Evolutionary conservation across 2,888 invertebrate genomes (phyloP).

Genomic region (Nipponacmea schrenckii): DNA sequence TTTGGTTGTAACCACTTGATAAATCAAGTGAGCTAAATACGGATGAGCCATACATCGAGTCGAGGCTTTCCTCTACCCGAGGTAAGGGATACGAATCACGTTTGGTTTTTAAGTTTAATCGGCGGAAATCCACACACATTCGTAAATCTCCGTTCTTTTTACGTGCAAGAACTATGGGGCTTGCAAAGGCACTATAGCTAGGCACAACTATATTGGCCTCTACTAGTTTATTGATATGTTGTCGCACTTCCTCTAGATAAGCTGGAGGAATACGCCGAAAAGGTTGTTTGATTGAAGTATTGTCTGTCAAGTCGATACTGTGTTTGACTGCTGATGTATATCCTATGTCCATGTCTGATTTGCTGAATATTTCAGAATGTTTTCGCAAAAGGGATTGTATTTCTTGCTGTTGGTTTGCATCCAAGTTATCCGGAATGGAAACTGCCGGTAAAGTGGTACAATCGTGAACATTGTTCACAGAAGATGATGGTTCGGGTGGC

Average conservation of each 20-base stretch:
- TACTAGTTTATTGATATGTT: constrained; percentile 24
- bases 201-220: constrained; percentile 26
- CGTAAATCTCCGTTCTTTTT: not conserved
- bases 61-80: constrained; percentile 20
- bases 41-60: constrained; percentile 12
- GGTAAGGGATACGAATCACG: not conserved
- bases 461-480: not conserved
- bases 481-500: not conserved
- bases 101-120: not conserved
- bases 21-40: constrained; percentile 18
- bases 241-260: constrained; percentile 15
- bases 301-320: constrained; percentile 11
- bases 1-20: constrained; percentile 18
- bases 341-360: constrained; percentile 17
- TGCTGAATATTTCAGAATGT: constrained; percentile 12
- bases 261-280: constrained; percentile 21
- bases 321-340: constrained; percentile 21
- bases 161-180: constrained; percentile 31
- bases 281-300: constrained; percentile 12
- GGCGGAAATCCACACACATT: not conserved
- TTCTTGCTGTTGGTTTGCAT: not conserved
- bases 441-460: not conserved
- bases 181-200: constrained; percentile 28
- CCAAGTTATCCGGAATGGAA: not conserved
- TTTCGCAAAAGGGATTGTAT: not conserved